Conservation (phyloP, 2,888 invertebrate genomes). For the Cataglyphis albicans region DNA sequence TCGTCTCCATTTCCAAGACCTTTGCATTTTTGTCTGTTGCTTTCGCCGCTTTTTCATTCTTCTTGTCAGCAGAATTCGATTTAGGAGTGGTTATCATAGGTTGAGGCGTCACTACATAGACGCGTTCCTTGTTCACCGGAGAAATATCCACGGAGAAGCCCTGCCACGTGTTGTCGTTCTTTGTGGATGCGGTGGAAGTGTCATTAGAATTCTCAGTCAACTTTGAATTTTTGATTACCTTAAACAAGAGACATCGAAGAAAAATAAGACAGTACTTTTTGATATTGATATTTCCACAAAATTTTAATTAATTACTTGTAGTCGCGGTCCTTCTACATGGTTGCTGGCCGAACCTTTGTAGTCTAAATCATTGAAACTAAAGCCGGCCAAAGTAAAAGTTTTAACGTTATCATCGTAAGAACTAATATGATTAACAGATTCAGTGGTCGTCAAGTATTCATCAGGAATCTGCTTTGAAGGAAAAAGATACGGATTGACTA, state of each 20-base stretch:
- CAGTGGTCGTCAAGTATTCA: slow-evolving; percentile 90
- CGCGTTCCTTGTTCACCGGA: slow-evolving; percentile 91
- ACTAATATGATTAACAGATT: slow-evolving; percentile 65
- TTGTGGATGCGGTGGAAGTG: slow-evolving; percentile 74
- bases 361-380: slow-evolving; percentile 79
- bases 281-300: not conserved
- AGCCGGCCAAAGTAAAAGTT: slow-evolving; percentile 72
- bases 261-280: not conserved
- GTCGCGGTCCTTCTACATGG: slow-evolving; percentile 66
- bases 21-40: slow-evolving; percentile 77
- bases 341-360: slow-evolving; percentile 76
- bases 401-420: slow-evolving; percentile 58
- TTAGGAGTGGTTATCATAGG: slow-evolving; percentile 80
- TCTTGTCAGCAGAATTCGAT: slow-evolving; percentile 12
- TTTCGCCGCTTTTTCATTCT: slow-evolving; percentile 32
- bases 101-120: slow-evolving; percentile 94
- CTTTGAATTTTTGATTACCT: not conserved
- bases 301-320: slow-evolving; percentile 65
- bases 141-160: slow-evolving; percentile 91
- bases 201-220: not conserved
- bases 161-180: slow-evolving; percentile 88
- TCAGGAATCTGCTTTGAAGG: slow-evolving; percentile 92
- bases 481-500: slow-evolving; percentile 85
- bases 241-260: not conserved
- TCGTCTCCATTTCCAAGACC: slow-evolving; percentile 67